Evolutionary conservation across 2,888 invertebrate species (phyloP).

Genomic region (Chaitophorus viminalis): DNA sequence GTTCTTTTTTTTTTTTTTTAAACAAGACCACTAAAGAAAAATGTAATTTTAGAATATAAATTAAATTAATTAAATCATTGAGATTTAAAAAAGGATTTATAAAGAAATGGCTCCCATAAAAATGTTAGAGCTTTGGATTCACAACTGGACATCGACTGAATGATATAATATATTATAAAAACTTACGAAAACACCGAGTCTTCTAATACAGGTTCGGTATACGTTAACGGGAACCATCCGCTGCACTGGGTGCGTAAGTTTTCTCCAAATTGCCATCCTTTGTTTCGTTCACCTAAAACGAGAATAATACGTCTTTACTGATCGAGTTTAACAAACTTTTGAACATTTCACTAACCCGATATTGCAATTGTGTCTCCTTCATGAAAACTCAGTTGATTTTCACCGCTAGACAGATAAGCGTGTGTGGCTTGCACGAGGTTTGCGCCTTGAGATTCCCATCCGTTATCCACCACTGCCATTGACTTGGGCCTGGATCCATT

Average conservation of each 20-base stretch:
- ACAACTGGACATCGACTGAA: too few relatives aligned
- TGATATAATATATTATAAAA: neutral
- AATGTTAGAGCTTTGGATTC: neutral
- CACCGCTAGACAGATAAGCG: conserved; percentile 87
- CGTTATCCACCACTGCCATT: conserved; percentile 69
- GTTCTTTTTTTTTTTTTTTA: too few relatives aligned
- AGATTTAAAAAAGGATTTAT: too few relatives aligned
- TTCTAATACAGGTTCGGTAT: conserved; percentile 75
- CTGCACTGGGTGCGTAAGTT: conserved; percentile 89
- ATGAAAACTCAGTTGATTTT: conserved; percentile 91
- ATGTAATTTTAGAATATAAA: too few relatives aligned
- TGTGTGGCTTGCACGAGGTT: conserved; percentile 74
- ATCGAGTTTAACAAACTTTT: neutral
- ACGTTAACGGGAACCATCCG: conserved; percentile 96
- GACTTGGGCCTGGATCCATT: conserved; percentile 66
- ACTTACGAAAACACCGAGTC: conserved; percentile 72
- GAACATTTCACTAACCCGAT: conserved; percentile 71
- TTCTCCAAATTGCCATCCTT: conserved; percentile 98
- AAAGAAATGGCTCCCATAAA: too few relatives aligned
- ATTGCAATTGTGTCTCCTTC: conserved; percentile 89
- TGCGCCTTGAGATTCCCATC: conserved; percentile 64
- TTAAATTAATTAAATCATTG: too few relatives aligned
- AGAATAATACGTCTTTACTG: neutral
- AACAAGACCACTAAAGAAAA: too few relatives aligned
- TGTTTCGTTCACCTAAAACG: conserved; percentile 79